Conservation (phyloP, 2,113 vertebrate genomes). For the Alces alces region DNA sequence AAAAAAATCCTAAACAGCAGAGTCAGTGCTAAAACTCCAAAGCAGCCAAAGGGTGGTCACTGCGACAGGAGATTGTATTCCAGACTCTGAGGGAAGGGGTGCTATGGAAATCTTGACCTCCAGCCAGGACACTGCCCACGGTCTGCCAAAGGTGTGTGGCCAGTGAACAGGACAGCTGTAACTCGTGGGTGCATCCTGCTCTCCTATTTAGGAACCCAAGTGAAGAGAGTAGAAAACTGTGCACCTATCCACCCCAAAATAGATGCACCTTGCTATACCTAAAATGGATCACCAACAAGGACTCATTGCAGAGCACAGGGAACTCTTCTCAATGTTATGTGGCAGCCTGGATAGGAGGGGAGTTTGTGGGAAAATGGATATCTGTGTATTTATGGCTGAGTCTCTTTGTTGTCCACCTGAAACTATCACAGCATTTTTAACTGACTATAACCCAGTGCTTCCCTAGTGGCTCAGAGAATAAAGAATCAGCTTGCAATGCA, state of each 20-base stretch:
- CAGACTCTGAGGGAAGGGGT: neutral
- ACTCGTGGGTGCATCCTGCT: neutral
- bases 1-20: neutral
- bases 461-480: neutral
- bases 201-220: neutral
- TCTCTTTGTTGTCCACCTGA: neutral
- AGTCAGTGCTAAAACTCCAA: neutral
- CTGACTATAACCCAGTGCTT: neutral
- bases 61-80: rapidly evolving
- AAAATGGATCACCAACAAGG: neutral
- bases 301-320: neutral
- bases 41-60: neutral
- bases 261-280: neutral
- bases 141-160: neutral
- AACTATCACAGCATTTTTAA: neutral
- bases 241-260: neutral
- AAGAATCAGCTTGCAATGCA: neutral
- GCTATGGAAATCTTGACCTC: no score
- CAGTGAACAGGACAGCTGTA: no score
- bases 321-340: neutral
- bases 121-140: neutral
- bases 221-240: neutral
- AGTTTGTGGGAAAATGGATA: neutral
- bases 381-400: neutral
- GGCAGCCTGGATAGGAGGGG: neutral